These are phyloP conservation scores for Cotesia glomerata DNA, from an alignment of 1,140 invertebrate genomes.

Conservation along the genomic window DNA sequence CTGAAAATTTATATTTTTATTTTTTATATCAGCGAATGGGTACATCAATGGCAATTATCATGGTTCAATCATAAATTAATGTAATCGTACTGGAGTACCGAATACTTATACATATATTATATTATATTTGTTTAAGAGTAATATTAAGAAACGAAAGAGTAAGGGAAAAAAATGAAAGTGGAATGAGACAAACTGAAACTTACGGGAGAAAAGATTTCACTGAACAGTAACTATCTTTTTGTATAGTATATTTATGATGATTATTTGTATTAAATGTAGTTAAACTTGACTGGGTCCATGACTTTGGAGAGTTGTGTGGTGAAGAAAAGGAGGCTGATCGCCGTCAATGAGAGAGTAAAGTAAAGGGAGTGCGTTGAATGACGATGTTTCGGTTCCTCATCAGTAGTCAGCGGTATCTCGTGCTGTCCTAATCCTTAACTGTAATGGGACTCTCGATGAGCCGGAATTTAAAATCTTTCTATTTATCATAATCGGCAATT, in stretches of 20 bases:
- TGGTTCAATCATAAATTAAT: no score
- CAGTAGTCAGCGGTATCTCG: slow-evolving; percentile 50
- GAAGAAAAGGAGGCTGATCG: slow-evolving; percentile 8
- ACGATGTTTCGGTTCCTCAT: slow-evolving; percentile 52
- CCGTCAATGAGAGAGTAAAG: slow-evolving; percentile 19
- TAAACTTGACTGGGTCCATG: slow-evolving; percentile 5
- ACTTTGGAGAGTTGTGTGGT: not conserved
- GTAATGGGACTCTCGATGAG: slow-evolving; percentile 16
- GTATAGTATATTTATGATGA: not conserved
- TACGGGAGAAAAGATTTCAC: slow-evolving; percentile 27
- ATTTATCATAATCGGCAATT: not conserved
- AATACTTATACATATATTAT: not conserved
- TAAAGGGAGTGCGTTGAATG: slow-evolving; percentile 36
- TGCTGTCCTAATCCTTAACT: slow-evolving; percentile 37
- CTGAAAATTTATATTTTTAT: no score
- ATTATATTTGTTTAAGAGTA: not conserved
- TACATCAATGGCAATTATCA: no score
- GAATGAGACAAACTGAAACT: slow-evolving; percentile 11
- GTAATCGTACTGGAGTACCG: no score
- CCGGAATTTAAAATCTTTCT: not conserved
- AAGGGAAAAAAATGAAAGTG: slow-evolving; percentile 30
- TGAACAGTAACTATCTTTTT: not conserved
- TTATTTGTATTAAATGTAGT: no score
- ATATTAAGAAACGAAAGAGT: slow-evolving; percentile 1
- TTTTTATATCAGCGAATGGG: not conserved